Percentiles rank a stretch among this genome's conserved stretches.
Evolutionary conservation across 2,797 vertebrate species (phyloP).

Genomic region (Danio aesculapii): DNA sequence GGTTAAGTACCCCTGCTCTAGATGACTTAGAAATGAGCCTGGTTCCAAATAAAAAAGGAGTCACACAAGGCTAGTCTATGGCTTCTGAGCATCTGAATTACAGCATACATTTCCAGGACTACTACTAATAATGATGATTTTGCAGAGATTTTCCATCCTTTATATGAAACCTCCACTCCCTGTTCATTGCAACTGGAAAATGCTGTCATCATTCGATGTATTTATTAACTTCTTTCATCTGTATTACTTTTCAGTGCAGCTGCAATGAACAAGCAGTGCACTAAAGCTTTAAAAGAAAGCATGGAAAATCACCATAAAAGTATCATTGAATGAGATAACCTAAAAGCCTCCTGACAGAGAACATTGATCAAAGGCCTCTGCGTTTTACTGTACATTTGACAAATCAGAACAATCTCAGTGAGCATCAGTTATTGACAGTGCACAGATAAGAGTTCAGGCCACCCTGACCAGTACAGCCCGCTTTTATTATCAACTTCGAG

Average conservation of each 20-base stretch:
- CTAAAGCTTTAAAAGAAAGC: too few relatives aligned
- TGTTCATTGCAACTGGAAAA: background rate
- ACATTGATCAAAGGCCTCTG: too few relatives aligned
- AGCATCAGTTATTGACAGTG: background rate
- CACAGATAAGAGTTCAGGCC: background rate
- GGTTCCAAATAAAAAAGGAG: too few relatives aligned
- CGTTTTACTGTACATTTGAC: background rate
- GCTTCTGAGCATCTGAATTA: background rate
- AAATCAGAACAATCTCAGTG: background rate
- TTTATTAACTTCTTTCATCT: too few relatives aligned
- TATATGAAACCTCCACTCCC: background rate
- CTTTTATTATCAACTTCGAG: background rate
- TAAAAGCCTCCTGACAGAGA: too few relatives aligned
- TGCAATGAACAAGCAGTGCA: too few relatives aligned
- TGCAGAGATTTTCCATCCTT: background rate
- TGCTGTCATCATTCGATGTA: too few relatives aligned
- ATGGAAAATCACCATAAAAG: too few relatives aligned
- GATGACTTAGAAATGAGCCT: too few relatives aligned
- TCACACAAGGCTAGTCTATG: background rate
- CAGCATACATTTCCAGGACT: background rate
- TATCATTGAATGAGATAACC: too few relatives aligned
- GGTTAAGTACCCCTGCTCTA: too few relatives aligned
- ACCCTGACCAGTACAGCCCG: slow-evolving; percentile 2
- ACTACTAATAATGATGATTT: background rate
- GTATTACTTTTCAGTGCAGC: too few relatives aligned